A percentile compares a stretch with the other conserved stretches of the same genome.
Conservation (phyloP, 1,140 invertebrate genomes). For the Anastrepha ludens region DNA sequence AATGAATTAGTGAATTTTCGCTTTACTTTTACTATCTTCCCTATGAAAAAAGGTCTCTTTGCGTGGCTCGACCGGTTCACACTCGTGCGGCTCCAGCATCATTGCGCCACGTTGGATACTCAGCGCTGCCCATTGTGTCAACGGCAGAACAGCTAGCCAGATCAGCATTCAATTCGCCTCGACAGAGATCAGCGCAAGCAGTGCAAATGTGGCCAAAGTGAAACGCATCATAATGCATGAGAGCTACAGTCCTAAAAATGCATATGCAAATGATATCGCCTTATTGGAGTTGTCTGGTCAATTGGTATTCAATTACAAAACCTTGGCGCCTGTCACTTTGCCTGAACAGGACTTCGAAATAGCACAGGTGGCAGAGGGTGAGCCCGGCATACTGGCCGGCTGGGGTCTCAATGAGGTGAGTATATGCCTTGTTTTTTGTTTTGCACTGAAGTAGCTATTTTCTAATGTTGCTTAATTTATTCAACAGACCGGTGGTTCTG, state of each 20-base stretch:
- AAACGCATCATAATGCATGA: constrained; percentile 70
- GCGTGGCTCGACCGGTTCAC: constrained; percentile 68
- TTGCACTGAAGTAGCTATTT: background rate
- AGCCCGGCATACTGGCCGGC: constrained; percentile 64
- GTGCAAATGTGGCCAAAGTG: constrained; percentile 65
- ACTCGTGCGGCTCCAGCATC: constrained; percentile 78
- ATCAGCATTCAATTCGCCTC: constrained; percentile 66
- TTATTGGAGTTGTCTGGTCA: constrained; percentile 63
- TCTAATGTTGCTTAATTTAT: background rate
- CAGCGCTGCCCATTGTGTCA: constrained; percentile 79
- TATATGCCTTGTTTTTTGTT: background rate
- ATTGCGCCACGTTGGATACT: constrained; percentile 76
- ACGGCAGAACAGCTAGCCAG: constrained; percentile 59
- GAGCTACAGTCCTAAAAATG: constrained; percentile 62
- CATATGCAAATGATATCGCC: constrained; percentile 70
- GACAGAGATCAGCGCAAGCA: constrained; percentile 60
- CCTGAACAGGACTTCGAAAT: constrained; percentile 61
- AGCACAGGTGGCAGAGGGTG: constrained; percentile 62
- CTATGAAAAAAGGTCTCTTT: constrained; percentile 62
- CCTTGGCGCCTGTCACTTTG: constrained; percentile 63
- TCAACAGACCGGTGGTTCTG: constrained; percentile 68
- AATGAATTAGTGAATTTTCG: background rate
- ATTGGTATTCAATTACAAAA: constrained; percentile 63
- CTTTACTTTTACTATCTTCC: background rate
- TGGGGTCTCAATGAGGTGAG: constrained; percentile 71